These are phyloP conservation scores for Megalops cyprinoides DNA, from an alignment of 2,797 vertebrate genomes.

Conservation along the genomic window DNA sequence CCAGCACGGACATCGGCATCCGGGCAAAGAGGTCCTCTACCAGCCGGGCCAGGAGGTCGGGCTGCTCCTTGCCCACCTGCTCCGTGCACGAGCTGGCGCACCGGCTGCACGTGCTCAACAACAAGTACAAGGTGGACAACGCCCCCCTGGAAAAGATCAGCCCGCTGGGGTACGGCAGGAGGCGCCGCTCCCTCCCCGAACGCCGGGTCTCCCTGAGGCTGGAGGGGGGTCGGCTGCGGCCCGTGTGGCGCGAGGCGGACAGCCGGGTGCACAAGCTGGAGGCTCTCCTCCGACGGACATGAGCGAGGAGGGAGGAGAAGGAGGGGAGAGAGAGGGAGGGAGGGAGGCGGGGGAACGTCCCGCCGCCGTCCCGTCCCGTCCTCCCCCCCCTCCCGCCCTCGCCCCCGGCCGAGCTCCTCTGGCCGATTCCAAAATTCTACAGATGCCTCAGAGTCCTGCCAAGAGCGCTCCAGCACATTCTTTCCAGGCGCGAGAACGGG, in stretches of 20 bases:
- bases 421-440: constrained; percentile 40
- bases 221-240: constrained; percentile 37
- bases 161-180: constrained; percentile 79
- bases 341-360: neutral
- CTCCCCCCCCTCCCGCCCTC: constrained; percentile 28
- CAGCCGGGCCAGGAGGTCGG: constrained; percentile 72
- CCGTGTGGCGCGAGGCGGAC: constrained; percentile 1
- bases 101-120: constrained; percentile 67
- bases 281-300: constrained; percentile 39
- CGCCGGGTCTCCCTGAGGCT: constrained; percentile 22
- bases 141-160: constrained; percentile 77
- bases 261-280: constrained; percentile 38
- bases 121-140: constrained; percentile 62
- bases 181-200: constrained; percentile 66
- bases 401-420: constrained; percentile 42
- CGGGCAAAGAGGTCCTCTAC: constrained; percentile 86
- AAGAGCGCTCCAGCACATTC: constrained; percentile 42
- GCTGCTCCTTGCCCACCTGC: constrained; percentile 89
- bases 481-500: constrained; percentile 45
- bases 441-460: constrained; percentile 47
- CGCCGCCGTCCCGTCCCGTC: constrained; percentile 38
- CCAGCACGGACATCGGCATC: constrained; percentile 73
- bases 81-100: constrained; percentile 79
- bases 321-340: constrained; percentile 26
- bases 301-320: constrained; percentile 19